Conservation (phyloP, 2,113 vertebrate genomes). For the Gracilinanus agilis region DNA sequence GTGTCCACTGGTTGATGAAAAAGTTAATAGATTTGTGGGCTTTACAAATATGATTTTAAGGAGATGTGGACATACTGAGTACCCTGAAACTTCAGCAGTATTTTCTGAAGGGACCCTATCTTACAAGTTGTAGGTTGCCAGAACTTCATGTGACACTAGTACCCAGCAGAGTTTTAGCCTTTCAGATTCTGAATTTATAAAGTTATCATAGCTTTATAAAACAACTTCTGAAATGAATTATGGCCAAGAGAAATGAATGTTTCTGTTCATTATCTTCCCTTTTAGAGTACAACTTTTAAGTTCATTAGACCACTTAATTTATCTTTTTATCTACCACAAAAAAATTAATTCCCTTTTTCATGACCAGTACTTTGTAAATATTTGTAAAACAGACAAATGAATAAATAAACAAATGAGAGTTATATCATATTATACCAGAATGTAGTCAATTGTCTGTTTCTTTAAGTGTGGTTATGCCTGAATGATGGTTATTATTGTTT, state of each 20-base stretch:
- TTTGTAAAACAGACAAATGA: slow-evolving; percentile 23
- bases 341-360: background rate
- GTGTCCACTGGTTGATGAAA: background rate
- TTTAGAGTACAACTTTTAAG: background rate
- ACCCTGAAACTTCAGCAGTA: background rate
- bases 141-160: background rate
- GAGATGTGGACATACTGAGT: background rate
- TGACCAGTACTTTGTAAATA: slow-evolving; percentile 4
- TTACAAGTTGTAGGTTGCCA: background rate
- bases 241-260: background rate
- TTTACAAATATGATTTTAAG: background rate
- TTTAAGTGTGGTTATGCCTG: background rate
- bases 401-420: background rate
- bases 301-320: background rate
- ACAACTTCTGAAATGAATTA: background rate
- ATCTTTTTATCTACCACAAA: background rate
- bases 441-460: background rate
- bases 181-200: background rate
- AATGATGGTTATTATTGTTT: background rate
- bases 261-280: background rate
- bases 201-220: background rate
- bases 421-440: too few species aligned
- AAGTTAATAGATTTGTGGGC: background rate
- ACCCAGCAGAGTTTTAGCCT: background rate
- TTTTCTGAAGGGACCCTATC: background rate